A percentile compares a stretch with the other conserved stretches of the same genome.
phyloP scores from a whole-genome alignment of 2,888 invertebrate genomes.

The Campaea margaritaria region DNA sequence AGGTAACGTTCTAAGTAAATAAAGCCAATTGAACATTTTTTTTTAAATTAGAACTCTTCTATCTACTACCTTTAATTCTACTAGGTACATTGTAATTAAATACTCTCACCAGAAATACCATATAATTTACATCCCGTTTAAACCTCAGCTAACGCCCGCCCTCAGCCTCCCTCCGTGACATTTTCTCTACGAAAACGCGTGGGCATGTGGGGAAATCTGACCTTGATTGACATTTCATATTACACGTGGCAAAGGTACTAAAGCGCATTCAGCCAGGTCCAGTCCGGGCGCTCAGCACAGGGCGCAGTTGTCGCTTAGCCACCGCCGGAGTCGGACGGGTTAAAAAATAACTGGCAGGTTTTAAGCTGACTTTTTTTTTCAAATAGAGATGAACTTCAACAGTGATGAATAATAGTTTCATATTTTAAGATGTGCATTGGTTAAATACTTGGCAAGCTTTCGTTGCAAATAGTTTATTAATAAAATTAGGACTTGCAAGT shows the following conservation, averaged over 20 bases:
- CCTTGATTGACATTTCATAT: constrained; percentile 1
- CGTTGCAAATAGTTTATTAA: constrained; percentile 48
- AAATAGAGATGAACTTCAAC: background rate
- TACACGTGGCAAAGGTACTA: constrained; percentile 1
- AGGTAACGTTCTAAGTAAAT: no score
- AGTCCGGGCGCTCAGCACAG: constrained; percentile 8
- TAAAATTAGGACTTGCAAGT: constrained; percentile 35
- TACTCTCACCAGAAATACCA: no score
- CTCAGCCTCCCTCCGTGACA: no score
- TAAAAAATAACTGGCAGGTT: background rate
- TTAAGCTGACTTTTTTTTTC: background rate
- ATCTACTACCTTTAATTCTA: no score
- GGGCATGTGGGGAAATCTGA: no score
- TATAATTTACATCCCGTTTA: no score
- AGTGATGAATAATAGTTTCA: constrained; percentile 25
- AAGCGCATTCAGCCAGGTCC: constrained; percentile 2
- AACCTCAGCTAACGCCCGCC: no score
- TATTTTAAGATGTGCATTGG: constrained; percentile 38
- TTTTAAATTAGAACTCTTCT: no score
- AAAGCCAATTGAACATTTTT: no score
- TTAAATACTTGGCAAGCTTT: constrained; percentile 51
- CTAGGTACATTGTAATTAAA: no score
- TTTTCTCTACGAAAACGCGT: background rate
- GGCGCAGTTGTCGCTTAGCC: constrained; percentile 29
- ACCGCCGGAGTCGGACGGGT: constrained; percentile 26